Base-by-base conservation (phyloP, 2,113 vertebrate species). In the Dipodomys ordii region DNA sequence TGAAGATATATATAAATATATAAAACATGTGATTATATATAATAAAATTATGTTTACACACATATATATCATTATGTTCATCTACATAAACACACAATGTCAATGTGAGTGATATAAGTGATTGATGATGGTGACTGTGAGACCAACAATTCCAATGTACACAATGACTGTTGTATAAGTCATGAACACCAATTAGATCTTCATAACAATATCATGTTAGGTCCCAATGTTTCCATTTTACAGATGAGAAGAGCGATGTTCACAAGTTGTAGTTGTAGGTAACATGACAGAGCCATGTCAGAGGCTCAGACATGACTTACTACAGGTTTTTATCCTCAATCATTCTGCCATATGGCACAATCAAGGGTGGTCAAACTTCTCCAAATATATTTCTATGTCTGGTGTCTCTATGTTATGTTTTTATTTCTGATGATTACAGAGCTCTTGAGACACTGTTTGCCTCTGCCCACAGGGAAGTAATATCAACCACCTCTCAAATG, bases 391-490 rank as follows among this genome's bases (percentile, higher is more conserved):
- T 35, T 10, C 23, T 64, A 6, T 27, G 44, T 23, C 11, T 84
- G 12, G 9, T 57, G 46, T 44, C 19, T 64, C 15, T 46, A 28
- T 32, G 74, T 74, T 15, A 71, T 44, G 22, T 25, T 67, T 95
- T 88, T 69, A 92, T 90, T 83, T 88, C 65, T 77, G 30, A 86
- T 73, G 16, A 22, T 76, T 74, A 9, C 7, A 65, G 81, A 86
- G 22, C 23, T 49, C 80, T 92, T 79, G 30, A 71, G 67, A 88
- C 68, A 74, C n/a, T 46, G 18, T 82, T 91, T 95, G 79, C 57
- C 53, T 90, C 83, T 82, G 94, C 80, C 92, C 67, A 72, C 27
- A 90, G 22, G 44, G 39, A 82, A 91, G 57, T 76, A 27, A 39
- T 23, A 7, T 57, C 53, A 32, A 20, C n/a, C n/a, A 84, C 20